These are phyloP conservation scores for Chionomys nivalis DNA, from an alignment of 2,113 vertebrate genomes.

Conservation along the genomic window DNA sequence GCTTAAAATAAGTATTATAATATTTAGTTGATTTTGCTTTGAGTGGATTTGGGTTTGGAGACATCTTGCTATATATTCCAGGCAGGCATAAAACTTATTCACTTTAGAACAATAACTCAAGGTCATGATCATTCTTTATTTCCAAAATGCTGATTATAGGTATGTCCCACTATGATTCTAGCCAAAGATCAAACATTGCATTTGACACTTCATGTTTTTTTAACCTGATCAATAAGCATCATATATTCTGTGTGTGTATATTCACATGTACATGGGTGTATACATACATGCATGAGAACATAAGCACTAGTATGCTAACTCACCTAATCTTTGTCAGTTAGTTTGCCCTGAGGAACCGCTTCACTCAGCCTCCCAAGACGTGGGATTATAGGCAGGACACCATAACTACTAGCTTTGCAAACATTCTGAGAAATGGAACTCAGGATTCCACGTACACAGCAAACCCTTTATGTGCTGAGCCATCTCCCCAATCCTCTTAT, in stretches of 20 bases:
- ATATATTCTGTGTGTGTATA: neutral
- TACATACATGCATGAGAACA: neutral
- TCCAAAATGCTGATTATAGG: neutral
- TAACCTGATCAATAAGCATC: neutral
- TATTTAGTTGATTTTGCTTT: neutral
- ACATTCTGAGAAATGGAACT: neutral
- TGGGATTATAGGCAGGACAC: too few species aligned
- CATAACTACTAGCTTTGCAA: neutral
- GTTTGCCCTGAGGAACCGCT: neutral
- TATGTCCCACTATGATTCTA: neutral
- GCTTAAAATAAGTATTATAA: neutral
- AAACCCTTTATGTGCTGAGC: neutral
- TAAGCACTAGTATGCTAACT: neutral
- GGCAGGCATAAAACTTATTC: neutral
- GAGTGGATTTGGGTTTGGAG: neutral
- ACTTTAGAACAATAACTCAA: neutral
- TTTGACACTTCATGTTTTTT: constrained; percentile 3
- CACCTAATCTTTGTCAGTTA: neutral
- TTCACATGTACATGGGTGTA: too few species aligned
- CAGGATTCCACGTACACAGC: neutral
- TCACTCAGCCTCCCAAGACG: neutral
- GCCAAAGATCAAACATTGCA: constrained; percentile 4
- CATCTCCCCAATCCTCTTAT: neutral
- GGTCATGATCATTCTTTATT: neutral
- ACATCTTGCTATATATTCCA: neutral